Evolutionary conservation across 1,140 invertebrate genomes (phyloP), one percentile per base, ranked within the genome.

Genomic region (Drosophila parvula): DNA sequence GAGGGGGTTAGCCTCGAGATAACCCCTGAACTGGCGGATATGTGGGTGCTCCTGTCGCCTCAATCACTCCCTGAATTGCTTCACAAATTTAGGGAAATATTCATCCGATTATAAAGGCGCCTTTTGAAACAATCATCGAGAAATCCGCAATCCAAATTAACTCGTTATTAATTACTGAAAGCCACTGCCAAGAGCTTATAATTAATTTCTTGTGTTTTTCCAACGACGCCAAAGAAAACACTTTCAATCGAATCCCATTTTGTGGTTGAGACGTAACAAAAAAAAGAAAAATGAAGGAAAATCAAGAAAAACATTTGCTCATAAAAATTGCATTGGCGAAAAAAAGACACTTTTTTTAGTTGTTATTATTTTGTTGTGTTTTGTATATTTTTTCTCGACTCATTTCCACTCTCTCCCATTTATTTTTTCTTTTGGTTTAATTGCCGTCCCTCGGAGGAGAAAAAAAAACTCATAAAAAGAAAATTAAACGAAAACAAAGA

Each of bases 391-490:
- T 56, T 65, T 38, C 36, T 57, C 51, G 30, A 43, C 56, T 50
- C 55, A 67, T 77, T 75, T 68, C 40, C 71, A 67, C 74, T 76
- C 74, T 78, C 51, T 45, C 45, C 55, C 73, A 64, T 76, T 36
- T 67, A 45, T 55, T 44, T 53, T 67, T 79, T 68, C 44, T 55
- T 44, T 58, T 32, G 40, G 77, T 80, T 85, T 86, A 70, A 75
- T 81, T 70, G 74, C 64, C 47, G 34, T 75, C 70, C 69, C 74
- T 76, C 71, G 47, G 48, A 67, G 41, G 53, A 62, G 53, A 38
- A 56, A 55, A 40, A 68, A 62, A 62, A 45, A 74, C 58, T 45
- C 10, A 32, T 50, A 38, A 62, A 57, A 79, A 71, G 53, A 79
- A 63, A 51, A 76, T 75, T 16, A 76, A 76, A 51, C 44, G 45